Evolutionary conservation across 2,113 vertebrate genomes (phyloP).

Genomic region (Galbula dea): DNA sequence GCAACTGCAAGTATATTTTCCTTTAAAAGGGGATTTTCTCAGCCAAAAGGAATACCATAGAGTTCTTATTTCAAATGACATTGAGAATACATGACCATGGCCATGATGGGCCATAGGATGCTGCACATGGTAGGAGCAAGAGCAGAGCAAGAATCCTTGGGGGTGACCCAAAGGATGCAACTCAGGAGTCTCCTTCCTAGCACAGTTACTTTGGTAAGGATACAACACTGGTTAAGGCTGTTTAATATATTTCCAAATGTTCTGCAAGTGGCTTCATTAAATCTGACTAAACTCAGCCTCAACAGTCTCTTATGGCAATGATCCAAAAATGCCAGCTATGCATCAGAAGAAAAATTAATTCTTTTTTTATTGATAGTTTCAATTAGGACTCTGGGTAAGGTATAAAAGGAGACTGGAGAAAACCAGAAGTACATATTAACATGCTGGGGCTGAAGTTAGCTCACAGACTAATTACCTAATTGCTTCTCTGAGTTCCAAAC

Average conservation of each 20-base stretch:
- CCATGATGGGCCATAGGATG: rapidly evolving
- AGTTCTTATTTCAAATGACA: background rate
- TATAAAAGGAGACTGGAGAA: background rate
- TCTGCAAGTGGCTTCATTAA: background rate
- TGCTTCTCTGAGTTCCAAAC: background rate
- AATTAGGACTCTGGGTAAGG: background rate
- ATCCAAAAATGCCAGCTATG: background rate
- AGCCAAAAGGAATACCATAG: background rate
- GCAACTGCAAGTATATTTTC: background rate
- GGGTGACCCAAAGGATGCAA: background rate
- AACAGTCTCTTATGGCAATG: background rate
- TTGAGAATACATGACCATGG: background rate
- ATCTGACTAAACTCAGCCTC: background rate
- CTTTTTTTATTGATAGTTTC: background rate
- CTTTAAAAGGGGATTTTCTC: background rate
- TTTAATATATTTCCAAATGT: background rate
- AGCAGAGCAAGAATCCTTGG: background rate
- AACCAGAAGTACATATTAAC: background rate
- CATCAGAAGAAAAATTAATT: background rate
- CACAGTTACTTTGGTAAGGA: background rate
- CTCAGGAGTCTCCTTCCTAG: background rate
- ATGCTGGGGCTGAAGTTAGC: background rate
- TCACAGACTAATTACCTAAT: background rate
- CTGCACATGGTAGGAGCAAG: background rate
- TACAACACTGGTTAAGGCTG: background rate